Percentiles rank a stretch among this genome's conserved stretches.
Conservation (phyloP, 1,140 invertebrate species). For the Drosophila mauritiana region DNA sequence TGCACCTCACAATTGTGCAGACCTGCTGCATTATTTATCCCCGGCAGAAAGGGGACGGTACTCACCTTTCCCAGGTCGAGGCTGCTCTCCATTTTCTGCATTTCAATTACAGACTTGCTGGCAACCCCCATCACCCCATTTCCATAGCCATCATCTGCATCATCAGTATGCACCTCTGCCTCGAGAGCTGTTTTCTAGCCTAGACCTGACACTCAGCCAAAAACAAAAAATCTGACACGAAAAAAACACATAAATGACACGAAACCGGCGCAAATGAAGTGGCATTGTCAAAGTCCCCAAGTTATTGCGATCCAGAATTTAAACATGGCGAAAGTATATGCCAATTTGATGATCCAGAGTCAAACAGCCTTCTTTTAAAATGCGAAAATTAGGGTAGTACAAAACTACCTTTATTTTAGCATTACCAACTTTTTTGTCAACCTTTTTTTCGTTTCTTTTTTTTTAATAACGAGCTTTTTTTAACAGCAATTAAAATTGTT, state of each 20-base stretch:
- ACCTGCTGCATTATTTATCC: slow-evolving; percentile 76
- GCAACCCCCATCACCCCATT: slow-evolving; percentile 20
- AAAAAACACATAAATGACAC: neutral
- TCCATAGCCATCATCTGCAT: slow-evolving; percentile 13
- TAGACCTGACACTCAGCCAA: slow-evolving; percentile 25
- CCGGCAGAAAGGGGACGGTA: slow-evolving; percentile 19
- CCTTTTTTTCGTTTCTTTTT: too few species aligned
- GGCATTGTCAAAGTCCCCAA: slow-evolving; percentile 14
- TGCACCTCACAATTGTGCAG: neutral
- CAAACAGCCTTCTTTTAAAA: too few species aligned
- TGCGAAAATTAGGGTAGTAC: too few species aligned
- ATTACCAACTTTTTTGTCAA: too few species aligned
- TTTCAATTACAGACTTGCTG: slow-evolving; percentile 68
- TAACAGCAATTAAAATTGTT: too few species aligned
- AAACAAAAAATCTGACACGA: neutral
- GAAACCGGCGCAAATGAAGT: slow-evolving; percentile 3
- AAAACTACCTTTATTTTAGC: too few species aligned
- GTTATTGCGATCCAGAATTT: slow-evolving; percentile 16
- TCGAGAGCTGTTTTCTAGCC: slow-evolving; percentile 45
- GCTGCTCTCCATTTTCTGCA: slow-evolving; percentile 62
- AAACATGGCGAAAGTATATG: neutral
- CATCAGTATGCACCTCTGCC: slow-evolving; percentile 55
- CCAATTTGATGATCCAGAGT: neutral
- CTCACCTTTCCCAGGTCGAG: slow-evolving; percentile 58
- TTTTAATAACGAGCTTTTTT: too few species aligned